Evolutionary conservation across 2,888 invertebrate genomes (phyloP).

Genomic region (Drosophila meridiana): DNA sequence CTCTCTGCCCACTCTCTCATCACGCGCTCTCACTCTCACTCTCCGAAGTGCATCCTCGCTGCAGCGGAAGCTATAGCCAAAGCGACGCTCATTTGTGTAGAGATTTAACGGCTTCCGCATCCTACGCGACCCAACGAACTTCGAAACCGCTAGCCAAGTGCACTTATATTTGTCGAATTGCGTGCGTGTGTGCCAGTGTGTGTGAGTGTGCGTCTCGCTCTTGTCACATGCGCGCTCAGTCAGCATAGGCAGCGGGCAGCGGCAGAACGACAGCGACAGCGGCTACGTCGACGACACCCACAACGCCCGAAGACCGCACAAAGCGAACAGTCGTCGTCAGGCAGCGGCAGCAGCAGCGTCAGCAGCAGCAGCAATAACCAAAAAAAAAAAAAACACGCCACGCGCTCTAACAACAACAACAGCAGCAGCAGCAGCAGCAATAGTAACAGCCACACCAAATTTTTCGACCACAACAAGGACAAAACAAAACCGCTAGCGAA

Average conservation of each 20-base stretch:
- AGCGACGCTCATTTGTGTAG: slow-evolving; percentile 48
- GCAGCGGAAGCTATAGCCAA: slow-evolving; percentile 45
- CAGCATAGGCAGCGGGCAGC: slow-evolving; percentile 47
- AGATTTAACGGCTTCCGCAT: slow-evolving; percentile 56
- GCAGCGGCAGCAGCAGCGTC: slow-evolving; percentile 77
- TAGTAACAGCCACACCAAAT: slow-evolving; percentile 14
- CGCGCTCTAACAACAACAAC: slow-evolving; percentile 35
- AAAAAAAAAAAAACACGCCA: slow-evolving; percentile 31
- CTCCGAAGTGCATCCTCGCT: slow-evolving; percentile 55
- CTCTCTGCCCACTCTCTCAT: slow-evolving; percentile 46
- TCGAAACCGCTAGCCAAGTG: slow-evolving; percentile 57
- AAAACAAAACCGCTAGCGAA: slow-evolving; percentile 11
- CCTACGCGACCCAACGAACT: slow-evolving; percentile 61
- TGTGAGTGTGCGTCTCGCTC: slow-evolving; percentile 46
- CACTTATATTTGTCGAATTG: slow-evolving; percentile 36
- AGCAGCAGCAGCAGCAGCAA: slow-evolving; percentile 16
- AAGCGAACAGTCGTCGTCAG: slow-evolving; percentile 71
- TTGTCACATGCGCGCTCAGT: slow-evolving; percentile 66
- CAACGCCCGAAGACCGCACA: slow-evolving; percentile 60
- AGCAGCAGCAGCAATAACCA: slow-evolving; percentile 60
- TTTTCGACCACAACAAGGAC: slow-evolving; percentile 38
- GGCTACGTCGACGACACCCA: slow-evolving; percentile 59
- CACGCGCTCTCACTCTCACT: slow-evolving; percentile 9
- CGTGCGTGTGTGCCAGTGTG: slow-evolving; percentile 16
- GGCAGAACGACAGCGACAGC: slow-evolving; percentile 25